Evolutionary conservation across 1,140 invertebrate species (phyloP), one percentile per base, ranked within the genome.

Genomic region (Euwallacea fornicatus): DNA sequence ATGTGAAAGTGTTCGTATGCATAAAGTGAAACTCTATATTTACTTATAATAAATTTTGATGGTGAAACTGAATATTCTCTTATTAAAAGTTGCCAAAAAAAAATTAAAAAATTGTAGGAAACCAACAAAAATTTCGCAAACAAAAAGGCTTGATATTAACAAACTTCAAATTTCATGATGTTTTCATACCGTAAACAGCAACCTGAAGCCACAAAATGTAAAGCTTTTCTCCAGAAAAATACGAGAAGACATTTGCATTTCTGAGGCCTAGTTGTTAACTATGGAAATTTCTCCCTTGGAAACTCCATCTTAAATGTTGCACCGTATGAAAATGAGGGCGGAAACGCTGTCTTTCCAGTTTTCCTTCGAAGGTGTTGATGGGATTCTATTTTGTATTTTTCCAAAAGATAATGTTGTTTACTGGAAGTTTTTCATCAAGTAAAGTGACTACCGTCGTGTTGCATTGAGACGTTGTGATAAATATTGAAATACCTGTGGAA

Each of bases 201-300:
- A 33, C 21, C 21, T 33, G 21, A 33, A 33, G 21, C 21, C 21
- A 4, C 1, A 33, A 33, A 33, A 33, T 50, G 7, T 11, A 50
- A 50, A 50, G 46, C 13, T 50, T 50, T 11, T 6, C 13, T 50
- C 46, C 13, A 10, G 13, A 50, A 50, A 13, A 50, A 50, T 10
- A 50, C 46, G 46, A 50, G 13, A 50, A 50, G 9, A 50, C 9
- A 50, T 50, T 50, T 50, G 46, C 46, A 50, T 50, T 11, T 50
- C 46, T 50, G 46, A 50, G 46, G 46, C 46, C 46, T 50, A 50
- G 9, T 50, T 50, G 46, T 50, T 50, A 50, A 50, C 46, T 50
- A 50, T 50, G 46, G 46, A 50, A 50, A 50, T 50, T 50, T 50
- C 13, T 10, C 13, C 46, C 46, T 50, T 50, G 13, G 46, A 50